Evolutionary conservation across 2,797 vertebrate genomes (phyloP).

Genomic region (Siniperca obscura): DNA sequence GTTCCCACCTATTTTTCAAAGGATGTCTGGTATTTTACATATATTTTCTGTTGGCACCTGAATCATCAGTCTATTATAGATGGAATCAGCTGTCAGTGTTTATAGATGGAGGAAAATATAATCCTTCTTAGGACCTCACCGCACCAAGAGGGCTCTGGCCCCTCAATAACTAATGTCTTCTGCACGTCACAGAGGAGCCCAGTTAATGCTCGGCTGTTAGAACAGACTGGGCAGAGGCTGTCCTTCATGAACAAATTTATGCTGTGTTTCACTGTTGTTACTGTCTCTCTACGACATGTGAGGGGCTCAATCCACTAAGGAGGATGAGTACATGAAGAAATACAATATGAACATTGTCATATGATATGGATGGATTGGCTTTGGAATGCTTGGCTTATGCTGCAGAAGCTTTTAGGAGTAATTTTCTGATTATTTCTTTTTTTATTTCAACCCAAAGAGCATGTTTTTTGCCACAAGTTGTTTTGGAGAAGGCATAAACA

Average conservation of each 20-base stretch:
- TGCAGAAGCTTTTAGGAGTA: neutral
- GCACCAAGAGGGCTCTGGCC: neutral
- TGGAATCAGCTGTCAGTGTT: neutral
- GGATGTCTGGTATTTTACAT: neutral
- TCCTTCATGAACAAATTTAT: slow-evolving; percentile 21
- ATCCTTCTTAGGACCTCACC: neutral
- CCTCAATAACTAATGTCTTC: neutral
- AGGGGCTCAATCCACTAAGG: neutral
- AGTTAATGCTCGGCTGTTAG: slow-evolving; percentile 3
- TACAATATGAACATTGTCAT: neutral
- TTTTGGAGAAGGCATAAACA: neutral
- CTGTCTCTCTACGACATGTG: neutral
- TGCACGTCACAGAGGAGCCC: neutral
- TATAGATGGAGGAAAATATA: neutral
- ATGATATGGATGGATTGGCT: neutral
- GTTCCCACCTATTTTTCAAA: neutral
- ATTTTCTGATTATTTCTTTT: neutral
- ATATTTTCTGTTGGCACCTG: neutral
- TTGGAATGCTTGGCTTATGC: neutral
- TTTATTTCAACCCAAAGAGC: neutral
- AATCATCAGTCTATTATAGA: slow-evolving; percentile 1
- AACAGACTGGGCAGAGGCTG: neutral
- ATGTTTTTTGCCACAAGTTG: neutral
- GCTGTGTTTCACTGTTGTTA: neutral
- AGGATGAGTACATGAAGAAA: neutral